Conservation (phyloP, 2,888 invertebrate species). For the Girardia tigrina region DNA sequence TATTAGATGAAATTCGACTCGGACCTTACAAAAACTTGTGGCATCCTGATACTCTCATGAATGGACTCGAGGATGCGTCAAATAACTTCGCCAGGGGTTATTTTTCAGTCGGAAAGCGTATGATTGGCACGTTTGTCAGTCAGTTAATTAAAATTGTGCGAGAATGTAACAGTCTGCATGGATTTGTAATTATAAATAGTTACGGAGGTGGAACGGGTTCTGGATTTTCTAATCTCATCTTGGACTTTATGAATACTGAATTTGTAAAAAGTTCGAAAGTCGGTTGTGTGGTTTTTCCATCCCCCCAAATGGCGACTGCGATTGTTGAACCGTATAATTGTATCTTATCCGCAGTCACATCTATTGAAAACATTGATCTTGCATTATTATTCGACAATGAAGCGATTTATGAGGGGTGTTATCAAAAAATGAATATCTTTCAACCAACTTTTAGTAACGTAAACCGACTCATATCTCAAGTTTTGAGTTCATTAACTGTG, state of each 20-base stretch:
- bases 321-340: constrained; percentile 34
- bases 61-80: constrained; percentile 30
- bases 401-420: constrained; percentile 33
- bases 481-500: constrained; percentile 30
- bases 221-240: constrained; percentile 15
- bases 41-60: constrained; percentile 26
- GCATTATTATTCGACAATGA: constrained; percentile 34
- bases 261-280: constrained; percentile 27
- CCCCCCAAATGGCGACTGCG: constrained; percentile 31
- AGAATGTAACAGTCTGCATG: constrained; percentile 12
- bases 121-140: not conserved
- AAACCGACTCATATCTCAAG: constrained; percentile 30
- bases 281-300: not conserved
- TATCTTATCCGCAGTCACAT: constrained; percentile 25
- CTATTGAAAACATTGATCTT: constrained; percentile 27
- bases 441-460: constrained; percentile 29
- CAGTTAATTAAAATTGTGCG: not conserved
- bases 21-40: constrained; percentile 15
- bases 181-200: not conserved
- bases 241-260: not conserved
- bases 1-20: constrained; percentile 21
- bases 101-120: constrained; percentile 1
- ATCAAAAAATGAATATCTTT: constrained; percentile 23
- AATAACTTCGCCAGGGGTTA: constrained; percentile 26
- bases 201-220: constrained; percentile 30